Percentiles rank a stretch among this genome's conserved stretches.
Evolutionary conservation across 2,797 vertebrate genomes (phyloP).

Genomic region (Characodon lateralis): DNA sequence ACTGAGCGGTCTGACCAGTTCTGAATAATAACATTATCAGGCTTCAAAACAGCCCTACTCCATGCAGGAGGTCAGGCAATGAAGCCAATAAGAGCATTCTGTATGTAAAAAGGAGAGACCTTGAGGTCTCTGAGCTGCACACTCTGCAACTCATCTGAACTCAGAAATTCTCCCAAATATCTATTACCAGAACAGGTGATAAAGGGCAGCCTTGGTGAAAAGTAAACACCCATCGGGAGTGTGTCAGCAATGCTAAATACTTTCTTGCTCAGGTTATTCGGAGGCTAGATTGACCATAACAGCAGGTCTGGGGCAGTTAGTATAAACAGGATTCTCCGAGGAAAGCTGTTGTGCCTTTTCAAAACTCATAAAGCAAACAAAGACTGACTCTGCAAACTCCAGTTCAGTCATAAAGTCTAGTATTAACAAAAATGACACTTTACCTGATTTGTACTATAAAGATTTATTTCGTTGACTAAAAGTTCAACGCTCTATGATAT

Average conservation of each 20-base stretch:
- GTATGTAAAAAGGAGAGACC: background rate
- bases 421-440: background rate
- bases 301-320: background rate
- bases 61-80: slow-evolving; percentile 2
- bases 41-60: background rate
- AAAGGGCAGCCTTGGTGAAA: slow-evolving; percentile 8
- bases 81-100: slow-evolving; percentile 1
- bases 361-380: slow-evolving; percentile 2
- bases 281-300: background rate
- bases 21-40: background rate
- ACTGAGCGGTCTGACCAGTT: too few species aligned
- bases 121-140: background rate
- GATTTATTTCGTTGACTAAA: background rate
- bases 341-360: background rate
- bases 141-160: background rate
- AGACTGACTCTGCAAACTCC: background rate
- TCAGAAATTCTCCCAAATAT: slow-evolving; percentile 6
- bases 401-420: background rate
- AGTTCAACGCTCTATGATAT: background rate
- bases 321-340: background rate
- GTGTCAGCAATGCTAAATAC: slow-evolving; percentile 1
- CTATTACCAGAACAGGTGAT: slow-evolving; percentile 6
- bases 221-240: slow-evolving; percentile 3
- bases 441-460: background rate
- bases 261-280: background rate